These are phyloP conservation scores for Urocyon cinereoargenteus DNA, from an alignment of 2,797 vertebrate genomes.

Conservation along the genomic window DNA sequence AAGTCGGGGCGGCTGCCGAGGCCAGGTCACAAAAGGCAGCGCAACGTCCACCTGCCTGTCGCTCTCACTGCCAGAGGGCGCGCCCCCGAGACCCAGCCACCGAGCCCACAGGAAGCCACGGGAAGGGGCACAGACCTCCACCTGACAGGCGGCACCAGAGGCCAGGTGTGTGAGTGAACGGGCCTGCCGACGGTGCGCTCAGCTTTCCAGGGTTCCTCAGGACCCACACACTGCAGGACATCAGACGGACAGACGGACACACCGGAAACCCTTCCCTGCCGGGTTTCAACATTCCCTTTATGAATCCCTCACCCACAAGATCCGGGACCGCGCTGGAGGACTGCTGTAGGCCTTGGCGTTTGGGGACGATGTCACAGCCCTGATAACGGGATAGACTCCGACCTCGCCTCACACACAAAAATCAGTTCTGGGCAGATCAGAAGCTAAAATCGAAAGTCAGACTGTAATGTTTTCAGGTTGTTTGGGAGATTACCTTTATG, in stretches of 20 bases:
- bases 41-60: accelerated
- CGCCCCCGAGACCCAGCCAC: not conserved
- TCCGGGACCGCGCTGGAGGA: too few species aligned
- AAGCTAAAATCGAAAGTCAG: not conserved
- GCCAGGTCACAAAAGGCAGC: accelerated
- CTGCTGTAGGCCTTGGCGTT: too few species aligned
- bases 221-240: not conserved
- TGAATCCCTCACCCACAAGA: too few species aligned
- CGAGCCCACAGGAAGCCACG: accelerated
- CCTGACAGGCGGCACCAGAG: accelerated
- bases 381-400: not conserved
- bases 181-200: not conserved
- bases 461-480: not conserved
- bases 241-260: not conserved
- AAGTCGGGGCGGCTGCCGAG: not conserved
- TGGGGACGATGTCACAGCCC: too few species aligned
- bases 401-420: not conserved
- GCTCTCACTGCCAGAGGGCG: too few species aligned
- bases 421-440: not conserved
- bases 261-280: not conserved
- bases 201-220: not conserved
- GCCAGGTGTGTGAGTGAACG: accelerated
- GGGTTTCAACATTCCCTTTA: too few species aligned
- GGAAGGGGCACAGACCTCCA: not conserved
- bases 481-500: too few species aligned